phyloP scores from a whole-genome alignment of 2,113 vertebrate genomes.

The Lepisosteus osseus region DNA sequence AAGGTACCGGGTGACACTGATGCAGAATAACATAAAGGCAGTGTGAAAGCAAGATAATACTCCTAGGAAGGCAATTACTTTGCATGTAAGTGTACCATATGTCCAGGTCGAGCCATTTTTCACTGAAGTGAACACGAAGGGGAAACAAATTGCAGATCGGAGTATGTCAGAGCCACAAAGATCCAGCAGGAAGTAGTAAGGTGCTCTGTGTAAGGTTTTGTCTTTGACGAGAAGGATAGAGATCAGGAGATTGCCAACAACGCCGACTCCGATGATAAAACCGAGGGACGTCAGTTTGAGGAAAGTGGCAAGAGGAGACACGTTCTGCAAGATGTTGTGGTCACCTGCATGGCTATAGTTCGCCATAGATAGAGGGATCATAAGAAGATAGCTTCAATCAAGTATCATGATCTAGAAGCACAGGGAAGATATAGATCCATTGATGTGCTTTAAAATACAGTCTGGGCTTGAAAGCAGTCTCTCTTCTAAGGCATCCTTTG shows the following conservation, averaged over 20 bases:
- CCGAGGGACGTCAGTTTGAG: constrained; percentile 99
- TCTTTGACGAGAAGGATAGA: constrained; percentile 99
- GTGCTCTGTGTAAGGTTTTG: constrained; percentile 97
- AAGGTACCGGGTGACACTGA: constrained; percentile 97
- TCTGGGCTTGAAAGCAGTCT: constrained; percentile 85
- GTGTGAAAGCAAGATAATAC: constrained; percentile 98
- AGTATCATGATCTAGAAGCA: constrained; percentile 96
- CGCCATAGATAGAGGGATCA: constrained; percentile 99
- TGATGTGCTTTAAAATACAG: constrained; percentile 93
- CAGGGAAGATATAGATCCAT: constrained; percentile 92
- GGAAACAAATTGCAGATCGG: constrained; percentile 97
- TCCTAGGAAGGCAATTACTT: constrained; percentile 98
- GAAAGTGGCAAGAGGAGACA: constrained; percentile 98
- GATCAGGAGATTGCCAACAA: constrained; percentile 99
- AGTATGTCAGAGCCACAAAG: constrained; percentile 97
- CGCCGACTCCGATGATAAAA: constrained; percentile 97
- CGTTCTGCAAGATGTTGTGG: constrained; percentile 98
- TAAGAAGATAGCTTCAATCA: constrained; percentile 94
- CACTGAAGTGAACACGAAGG: constrained; percentile 98
- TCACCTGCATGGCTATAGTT: constrained; percentile 99
- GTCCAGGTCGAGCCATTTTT: constrained; percentile 97
- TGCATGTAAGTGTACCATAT: constrained; percentile 96
- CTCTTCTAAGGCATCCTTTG: constrained; percentile 79
- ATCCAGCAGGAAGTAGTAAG: constrained; percentile 98
- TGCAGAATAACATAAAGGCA: constrained; percentile 98